Percentiles rank a stretch among this genome's conserved stretches.
phyloP scores from a whole-genome alignment of 2,113 vertebrate genomes.

The Cyanoliseus patagonus region DNA sequence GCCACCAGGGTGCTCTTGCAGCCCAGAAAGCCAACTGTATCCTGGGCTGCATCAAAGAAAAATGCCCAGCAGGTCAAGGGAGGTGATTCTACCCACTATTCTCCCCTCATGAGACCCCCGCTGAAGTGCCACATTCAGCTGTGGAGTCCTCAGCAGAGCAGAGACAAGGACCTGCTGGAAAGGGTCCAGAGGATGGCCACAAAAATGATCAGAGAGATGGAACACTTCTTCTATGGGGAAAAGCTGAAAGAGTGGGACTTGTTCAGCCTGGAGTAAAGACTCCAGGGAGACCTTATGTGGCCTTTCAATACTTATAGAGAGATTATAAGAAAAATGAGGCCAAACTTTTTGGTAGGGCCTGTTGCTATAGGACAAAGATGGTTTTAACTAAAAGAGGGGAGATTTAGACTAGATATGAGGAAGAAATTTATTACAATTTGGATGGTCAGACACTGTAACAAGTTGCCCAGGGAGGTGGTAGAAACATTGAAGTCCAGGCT shows the following conservation, averaged over 20 bases:
- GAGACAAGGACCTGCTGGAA: neutral
- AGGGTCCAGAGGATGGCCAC: neutral
- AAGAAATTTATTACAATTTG: neutral
- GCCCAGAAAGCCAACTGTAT: rapidly evolving
- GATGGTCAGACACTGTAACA: neutral
- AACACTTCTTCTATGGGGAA: neutral
- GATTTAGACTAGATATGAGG: neutral
- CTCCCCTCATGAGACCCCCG: rapidly evolving
- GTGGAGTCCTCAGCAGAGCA: neutral
- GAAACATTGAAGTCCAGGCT: neutral
- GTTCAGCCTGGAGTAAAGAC: neutral
- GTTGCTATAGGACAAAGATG: rapidly evolving
- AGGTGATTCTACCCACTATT: neutral
- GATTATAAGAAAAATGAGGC: neutral
- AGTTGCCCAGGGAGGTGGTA: neutral
- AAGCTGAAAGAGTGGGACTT: neutral
- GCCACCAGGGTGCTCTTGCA: neutral
- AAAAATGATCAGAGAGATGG: neutral
- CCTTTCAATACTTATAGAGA: neutral
- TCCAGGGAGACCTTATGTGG: rapidly evolving
- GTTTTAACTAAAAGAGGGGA: neutral
- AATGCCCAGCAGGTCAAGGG: rapidly evolving
- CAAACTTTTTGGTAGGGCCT: neutral
- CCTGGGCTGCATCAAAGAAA: neutral
- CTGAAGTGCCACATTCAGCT: neutral